A percentile compares a stretch with the other conserved stretches of the same genome.
These are phyloP conservation scores for Sclerodermus sp. DNA, from an alignment of 2,888 invertebrate genomes.

Conservation along the genomic window DNA sequence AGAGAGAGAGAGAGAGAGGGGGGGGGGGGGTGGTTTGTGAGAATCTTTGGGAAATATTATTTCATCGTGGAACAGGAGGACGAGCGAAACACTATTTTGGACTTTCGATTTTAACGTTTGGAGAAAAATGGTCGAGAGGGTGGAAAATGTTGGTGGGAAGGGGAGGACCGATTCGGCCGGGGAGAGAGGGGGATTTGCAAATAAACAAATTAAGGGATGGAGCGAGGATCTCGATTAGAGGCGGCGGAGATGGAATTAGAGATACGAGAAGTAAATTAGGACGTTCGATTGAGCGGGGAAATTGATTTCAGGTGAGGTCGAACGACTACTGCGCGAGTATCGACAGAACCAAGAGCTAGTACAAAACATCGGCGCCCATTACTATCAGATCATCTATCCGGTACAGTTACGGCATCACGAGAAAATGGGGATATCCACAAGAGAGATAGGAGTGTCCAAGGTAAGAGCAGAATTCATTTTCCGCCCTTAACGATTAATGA, in stretches of 20 bases:
- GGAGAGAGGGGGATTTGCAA: too few relatives aligned
- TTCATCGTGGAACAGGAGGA: too few relatives aligned
- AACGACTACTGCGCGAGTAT: constrained; percentile 86
- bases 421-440: constrained; percentile 93
- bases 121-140: too few relatives aligned
- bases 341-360: constrained; percentile 91
- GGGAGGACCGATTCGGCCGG: too few relatives aligned
- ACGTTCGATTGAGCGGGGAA: constrained; percentile 24
- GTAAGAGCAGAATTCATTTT: constrained; percentile 58
- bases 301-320: constrained; percentile 77
- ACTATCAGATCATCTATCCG: constrained; percentile 93
- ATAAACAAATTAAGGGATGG: too few relatives aligned
- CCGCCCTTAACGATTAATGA: too few relatives aligned
- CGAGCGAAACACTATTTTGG: too few relatives aligned
- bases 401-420: constrained; percentile 93
- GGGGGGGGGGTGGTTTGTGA: too few relatives aligned
- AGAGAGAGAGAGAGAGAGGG: too few relatives aligned
- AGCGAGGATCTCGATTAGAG: not conserved
- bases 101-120: too few relatives aligned
- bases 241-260: constrained; percentile 13
- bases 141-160: too few relatives aligned
- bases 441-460: constrained; percentile 87
- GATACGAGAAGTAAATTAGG: constrained; percentile 16
- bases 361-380: constrained; percentile 86
- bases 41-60: too few relatives aligned